Percentiles rank a stretch among this genome's conserved stretches.
Conservation (phyloP, 1,140 invertebrate species). For the Achroia grisella region DNA sequence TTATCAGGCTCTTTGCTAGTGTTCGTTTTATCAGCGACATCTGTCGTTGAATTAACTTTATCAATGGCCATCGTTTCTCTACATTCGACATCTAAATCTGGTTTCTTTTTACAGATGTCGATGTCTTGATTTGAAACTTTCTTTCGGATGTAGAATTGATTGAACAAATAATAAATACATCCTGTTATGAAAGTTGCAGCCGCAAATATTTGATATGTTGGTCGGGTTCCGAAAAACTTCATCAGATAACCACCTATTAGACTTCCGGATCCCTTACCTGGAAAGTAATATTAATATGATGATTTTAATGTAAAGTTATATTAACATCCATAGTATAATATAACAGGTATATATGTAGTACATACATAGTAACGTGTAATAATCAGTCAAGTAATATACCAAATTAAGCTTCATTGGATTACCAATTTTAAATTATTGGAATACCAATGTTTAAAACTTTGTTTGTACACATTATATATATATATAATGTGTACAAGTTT, state of each 20-base stretch:
- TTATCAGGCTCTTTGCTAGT: constrained; percentile 22
- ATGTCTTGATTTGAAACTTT: constrained; percentile 64
- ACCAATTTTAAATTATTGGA: too few species aligned
- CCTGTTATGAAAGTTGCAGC: constrained; percentile 77
- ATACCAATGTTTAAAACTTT: too few species aligned
- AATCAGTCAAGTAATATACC: too few species aligned
- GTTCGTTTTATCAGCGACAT: constrained; percentile 25
- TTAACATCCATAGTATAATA: too few species aligned
- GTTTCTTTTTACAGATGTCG: constrained; percentile 73
- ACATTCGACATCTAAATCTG: constrained; percentile 39
- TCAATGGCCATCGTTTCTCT: constrained; percentile 30
- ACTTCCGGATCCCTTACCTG: constrained; percentile 85
- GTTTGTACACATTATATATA: too few species aligned
- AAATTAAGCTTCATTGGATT: too few species aligned
- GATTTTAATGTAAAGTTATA: too few species aligned
- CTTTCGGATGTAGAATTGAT: constrained; percentile 78
- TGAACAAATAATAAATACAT: constrained; percentile 81
- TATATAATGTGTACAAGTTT: too few species aligned
- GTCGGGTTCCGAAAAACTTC: constrained; percentile 81
- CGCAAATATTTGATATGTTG: constrained; percentile 84
- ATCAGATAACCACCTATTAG: constrained; percentile 85
- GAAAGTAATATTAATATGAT: constrained; percentile 21
- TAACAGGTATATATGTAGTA: too few species aligned
- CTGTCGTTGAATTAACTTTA: constrained; percentile 36
- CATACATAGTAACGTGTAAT: too few species aligned